Conservation (phyloP, 2,113 vertebrate genomes). For the Pedionomus torquatus region DNA sequence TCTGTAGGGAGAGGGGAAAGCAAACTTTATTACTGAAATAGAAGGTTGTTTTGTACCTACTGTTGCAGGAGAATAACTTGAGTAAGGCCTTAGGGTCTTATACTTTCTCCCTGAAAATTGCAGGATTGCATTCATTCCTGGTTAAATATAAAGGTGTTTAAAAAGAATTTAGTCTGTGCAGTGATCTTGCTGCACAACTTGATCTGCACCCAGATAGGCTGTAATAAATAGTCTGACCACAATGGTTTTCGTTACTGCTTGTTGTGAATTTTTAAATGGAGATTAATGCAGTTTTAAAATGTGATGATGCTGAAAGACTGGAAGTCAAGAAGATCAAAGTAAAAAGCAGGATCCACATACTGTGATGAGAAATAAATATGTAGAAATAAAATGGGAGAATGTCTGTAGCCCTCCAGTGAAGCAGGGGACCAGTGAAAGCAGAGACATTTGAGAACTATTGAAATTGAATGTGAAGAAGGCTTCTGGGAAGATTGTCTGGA, state of each 20-base stretch:
- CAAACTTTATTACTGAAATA: background rate
- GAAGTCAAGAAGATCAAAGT: background rate
- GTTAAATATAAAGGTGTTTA: background rate
- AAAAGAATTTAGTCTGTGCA: background rate
- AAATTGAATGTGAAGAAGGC: background rate
- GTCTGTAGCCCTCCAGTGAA: background rate
- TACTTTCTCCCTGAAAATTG: background rate
- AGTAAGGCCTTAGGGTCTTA: background rate
- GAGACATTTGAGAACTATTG: background rate
- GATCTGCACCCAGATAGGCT: background rate
- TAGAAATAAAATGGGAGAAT: background rate
- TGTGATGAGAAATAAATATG: background rate
- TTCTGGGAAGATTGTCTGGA: background rate
- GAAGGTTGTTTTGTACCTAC: background rate
- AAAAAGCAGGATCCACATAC: background rate
- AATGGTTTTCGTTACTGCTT: background rate
- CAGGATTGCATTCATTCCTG: background rate
- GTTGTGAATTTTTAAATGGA: background rate
- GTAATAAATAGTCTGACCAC: background rate
- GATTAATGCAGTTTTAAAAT: background rate
- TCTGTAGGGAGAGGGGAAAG: background rate
- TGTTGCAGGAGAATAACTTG: background rate
- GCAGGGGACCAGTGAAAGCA: background rate
- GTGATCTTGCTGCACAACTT: background rate
- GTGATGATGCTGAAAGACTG: background rate